Evolutionary conservation across 2,113 vertebrate species (phyloP).

Genomic region (Orthonyx spaldingii): DNA sequence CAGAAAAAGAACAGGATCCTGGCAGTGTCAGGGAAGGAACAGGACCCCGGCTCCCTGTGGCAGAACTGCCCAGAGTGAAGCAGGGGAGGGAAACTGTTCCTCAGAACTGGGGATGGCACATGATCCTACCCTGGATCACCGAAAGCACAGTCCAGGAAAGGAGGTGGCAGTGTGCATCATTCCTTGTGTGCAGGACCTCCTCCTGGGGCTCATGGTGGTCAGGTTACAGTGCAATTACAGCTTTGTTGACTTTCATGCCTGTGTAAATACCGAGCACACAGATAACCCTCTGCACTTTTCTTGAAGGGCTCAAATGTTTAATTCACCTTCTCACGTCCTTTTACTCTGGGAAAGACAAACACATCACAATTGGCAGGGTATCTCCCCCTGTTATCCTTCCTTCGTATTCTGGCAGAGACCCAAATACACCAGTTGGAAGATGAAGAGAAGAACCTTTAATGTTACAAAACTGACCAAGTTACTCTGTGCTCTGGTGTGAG

Average conservation of each 20-base stretch:
- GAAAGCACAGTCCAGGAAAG: not conserved
- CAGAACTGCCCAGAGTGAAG: not conserved
- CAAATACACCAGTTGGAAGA: not conserved
- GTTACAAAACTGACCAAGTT: not conserved
- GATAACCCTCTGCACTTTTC: not conserved
- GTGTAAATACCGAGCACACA: not conserved
- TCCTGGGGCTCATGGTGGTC: not conserved
- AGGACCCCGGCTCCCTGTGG: not conserved
- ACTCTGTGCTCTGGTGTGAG: not conserved
- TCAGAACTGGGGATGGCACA: not conserved
- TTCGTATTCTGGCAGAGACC: not conserved
- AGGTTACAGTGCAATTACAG: not conserved
- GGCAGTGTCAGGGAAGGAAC: not conserved
- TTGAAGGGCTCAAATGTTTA: not conserved
- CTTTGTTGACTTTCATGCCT: not conserved
- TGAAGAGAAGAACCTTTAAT: not conserved
- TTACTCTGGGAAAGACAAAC: not conserved
- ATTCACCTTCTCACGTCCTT: not conserved
- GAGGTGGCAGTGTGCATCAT: not conserved
- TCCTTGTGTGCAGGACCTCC: not conserved
- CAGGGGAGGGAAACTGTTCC: not conserved
- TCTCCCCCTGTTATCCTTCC: not conserved
- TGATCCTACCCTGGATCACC: not conserved
- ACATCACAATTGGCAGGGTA: not conserved
- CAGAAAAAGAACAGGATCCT: not conserved